phyloP scores from a whole-genome alignment of 2,113 vertebrate species.

The Tauraco erythrolophus region DNA sequence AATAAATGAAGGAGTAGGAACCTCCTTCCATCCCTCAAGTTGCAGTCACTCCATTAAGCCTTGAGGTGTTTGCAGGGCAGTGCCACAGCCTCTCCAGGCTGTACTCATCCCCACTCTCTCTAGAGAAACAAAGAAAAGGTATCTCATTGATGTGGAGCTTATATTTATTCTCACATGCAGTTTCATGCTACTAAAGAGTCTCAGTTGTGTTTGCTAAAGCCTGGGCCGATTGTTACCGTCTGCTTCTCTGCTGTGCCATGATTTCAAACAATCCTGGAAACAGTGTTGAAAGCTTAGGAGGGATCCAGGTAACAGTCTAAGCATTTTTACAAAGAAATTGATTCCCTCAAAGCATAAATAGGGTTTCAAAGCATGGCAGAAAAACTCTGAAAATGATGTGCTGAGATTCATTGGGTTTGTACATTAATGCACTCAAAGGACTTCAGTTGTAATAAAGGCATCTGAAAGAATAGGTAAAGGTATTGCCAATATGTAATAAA shows the following conservation, averaged over 20 bases:
- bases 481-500: neutral
- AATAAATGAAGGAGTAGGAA: neutral
- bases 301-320: neutral
- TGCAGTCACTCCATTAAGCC: neutral
- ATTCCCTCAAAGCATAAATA: neutral
- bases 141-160: neutral
- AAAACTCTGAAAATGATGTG: neutral
- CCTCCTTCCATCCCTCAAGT: neutral
- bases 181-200: neutral
- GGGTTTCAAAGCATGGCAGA: neutral
- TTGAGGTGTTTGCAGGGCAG: neutral
- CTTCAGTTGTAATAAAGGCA: neutral
- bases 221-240: neutral
- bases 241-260: neutral
- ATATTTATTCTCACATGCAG: accelerated
- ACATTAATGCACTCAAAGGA: neutral
- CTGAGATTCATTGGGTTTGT: neutral
- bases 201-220: neutral
- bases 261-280: neutral
- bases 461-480: neutral
- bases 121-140: neutral
- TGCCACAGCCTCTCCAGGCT: accelerated
- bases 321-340: neutral
- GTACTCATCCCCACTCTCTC: accelerated
- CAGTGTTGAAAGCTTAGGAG: neutral